Conservation (phyloP, 2,113 vertebrate genomes). For the Nymphicus hollandicus region DNA sequence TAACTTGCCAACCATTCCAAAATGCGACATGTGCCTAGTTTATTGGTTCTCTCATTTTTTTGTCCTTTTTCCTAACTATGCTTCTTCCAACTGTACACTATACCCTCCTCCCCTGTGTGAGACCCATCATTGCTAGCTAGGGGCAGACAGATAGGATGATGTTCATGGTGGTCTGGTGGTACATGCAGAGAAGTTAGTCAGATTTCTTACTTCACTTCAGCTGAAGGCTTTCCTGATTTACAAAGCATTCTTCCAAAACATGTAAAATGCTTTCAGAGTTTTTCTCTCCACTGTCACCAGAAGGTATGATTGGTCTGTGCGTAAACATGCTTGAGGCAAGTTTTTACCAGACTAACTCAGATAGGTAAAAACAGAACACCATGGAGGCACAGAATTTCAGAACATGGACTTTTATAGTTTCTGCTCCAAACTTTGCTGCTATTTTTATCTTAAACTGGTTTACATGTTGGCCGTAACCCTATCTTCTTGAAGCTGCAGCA, state of each 20-base stretch:
- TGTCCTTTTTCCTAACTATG: neutral
- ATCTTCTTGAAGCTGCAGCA: accelerated
- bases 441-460: neutral
- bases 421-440: neutral
- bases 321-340: neutral
- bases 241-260: neutral
- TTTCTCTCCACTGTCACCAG: neutral
- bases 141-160: neutral
- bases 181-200: neutral
- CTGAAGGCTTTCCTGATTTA: neutral
- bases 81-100: neutral
- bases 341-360: neutral
- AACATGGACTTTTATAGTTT: neutral
- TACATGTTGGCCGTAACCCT: neutral
- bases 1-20: neutral
- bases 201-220: neutral
- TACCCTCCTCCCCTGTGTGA: neutral
- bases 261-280: neutral
- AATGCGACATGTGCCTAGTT: neutral
- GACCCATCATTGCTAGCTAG: neutral
- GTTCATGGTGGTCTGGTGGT: neutral
- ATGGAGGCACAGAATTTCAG: neutral
- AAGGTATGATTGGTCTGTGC: neutral
- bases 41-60: neutral
- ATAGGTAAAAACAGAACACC: neutral